phyloP scores from a whole-genome alignment of 2,113 vertebrate species.

The Tyto alba region DNA sequence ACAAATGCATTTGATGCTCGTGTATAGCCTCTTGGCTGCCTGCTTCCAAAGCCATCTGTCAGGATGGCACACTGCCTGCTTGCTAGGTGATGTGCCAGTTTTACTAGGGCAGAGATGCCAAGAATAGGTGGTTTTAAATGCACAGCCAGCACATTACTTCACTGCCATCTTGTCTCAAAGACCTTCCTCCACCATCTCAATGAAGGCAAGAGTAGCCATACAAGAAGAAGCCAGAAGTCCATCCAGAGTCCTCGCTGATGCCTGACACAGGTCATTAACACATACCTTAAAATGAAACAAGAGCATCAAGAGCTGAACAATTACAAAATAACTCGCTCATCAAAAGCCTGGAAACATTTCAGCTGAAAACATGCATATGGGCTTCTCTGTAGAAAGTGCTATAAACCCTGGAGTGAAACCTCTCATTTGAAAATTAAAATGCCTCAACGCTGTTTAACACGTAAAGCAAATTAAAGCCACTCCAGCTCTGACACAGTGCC shows the following conservation, averaged over 20 bases:
- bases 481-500: neutral
- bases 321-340: neutral
- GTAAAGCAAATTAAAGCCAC: constrained; percentile 29
- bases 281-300: neutral
- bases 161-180: neutral
- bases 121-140: neutral
- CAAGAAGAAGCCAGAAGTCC: neutral
- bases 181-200: neutral
- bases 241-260: neutral
- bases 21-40: constrained; percentile 23
- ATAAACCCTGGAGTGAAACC: constrained; percentile 19
- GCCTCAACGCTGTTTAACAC: neutral
- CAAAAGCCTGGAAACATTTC: neutral
- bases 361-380: neutral
- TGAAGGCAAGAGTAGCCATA: neutral
- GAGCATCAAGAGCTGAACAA: neutral
- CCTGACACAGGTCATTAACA: neutral
- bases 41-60: constrained; percentile 53
- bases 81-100: constrained; percentile 13
- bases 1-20: constrained; percentile 39
- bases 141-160: neutral
- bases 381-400: neutral
- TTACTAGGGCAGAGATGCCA: neutral
- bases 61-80: neutral
- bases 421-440: constrained; percentile 9